A percentile compares a stretch with the other conserved stretches of the same genome.
phyloP scores from a whole-genome alignment of 2,113 vertebrate species.

The Dinomys branickii region DNA sequence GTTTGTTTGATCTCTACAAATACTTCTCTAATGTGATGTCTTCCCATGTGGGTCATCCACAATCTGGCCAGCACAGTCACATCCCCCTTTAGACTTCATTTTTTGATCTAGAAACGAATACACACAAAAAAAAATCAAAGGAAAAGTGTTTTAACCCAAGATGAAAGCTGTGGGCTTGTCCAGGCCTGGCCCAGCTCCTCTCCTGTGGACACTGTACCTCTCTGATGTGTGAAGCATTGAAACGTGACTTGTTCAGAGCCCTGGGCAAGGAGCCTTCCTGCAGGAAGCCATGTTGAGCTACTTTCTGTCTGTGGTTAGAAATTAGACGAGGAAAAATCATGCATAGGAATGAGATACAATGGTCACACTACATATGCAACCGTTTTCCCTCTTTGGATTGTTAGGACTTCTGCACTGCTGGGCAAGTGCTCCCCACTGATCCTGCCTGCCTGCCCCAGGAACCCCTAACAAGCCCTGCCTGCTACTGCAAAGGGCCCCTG shows the following conservation, averaged over 20 bases:
- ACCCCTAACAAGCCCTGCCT: not conserved
- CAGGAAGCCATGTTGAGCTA: not conserved
- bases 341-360: not conserved
- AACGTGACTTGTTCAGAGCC: not conserved
- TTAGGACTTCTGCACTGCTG: not conserved
- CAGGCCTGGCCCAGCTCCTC: not conserved
- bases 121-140: not conserved
- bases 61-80: not conserved
- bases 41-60: not conserved
- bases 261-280: not conserved
- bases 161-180: not conserved
- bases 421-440: not conserved
- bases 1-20: conserved; percentile 41
- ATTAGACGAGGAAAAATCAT: not conserved
- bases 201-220: not conserved
- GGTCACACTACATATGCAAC: not conserved
- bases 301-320: not conserved
- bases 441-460: not conserved
- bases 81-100: not conserved
- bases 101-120: conserved; percentile 25
- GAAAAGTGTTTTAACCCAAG: not conserved
- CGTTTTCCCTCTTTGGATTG: not conserved
- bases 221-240: not conserved
- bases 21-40: not conserved
- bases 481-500: not conserved